Conservation (phyloP, 2,888 invertebrate species). For the Troglohyphantes excavatus region DNA sequence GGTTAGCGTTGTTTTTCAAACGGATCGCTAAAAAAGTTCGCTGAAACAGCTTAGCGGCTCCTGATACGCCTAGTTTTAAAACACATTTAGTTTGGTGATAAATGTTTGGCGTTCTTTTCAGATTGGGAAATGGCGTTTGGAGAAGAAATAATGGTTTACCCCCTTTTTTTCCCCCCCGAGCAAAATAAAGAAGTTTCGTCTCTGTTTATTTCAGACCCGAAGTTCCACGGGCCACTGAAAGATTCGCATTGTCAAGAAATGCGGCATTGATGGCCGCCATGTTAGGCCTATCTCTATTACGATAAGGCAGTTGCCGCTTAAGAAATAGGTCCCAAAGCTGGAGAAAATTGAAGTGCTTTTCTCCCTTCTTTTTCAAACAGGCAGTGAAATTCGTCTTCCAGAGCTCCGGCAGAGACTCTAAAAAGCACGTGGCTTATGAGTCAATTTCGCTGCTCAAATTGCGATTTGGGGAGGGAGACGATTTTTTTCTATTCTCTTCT, state of each 20-base stretch:
- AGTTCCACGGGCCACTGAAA: constrained; percentile 39
- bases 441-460: constrained; percentile 44
- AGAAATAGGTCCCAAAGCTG: constrained; percentile 35
- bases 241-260: constrained; percentile 60
- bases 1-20: neutral
- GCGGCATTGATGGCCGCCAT: constrained; percentile 66
- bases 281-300: constrained; percentile 59
- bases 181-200: constrained; percentile 47
- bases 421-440: constrained; percentile 34
- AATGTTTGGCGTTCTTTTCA: constrained; percentile 35
- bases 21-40: constrained; percentile 14
- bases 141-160: constrained; percentile 56
- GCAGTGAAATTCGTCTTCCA: constrained; percentile 27
- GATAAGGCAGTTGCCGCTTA: constrained; percentile 63
- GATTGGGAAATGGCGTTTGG: constrained; percentile 28
- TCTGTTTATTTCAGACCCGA: constrained; percentile 7
- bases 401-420: neutral
- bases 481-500: neutral
- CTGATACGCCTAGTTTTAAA: constrained; percentile 54
- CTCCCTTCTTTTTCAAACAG: neutral
- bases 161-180: neutral
- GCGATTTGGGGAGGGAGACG: neutral
- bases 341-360: constrained; percentile 56
- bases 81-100: constrained; percentile 59
- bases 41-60: neutral